Base-by-base conservation (phyloP, 2,113 vertebrate genomes). In the Toxotes chatareus region DNA sequence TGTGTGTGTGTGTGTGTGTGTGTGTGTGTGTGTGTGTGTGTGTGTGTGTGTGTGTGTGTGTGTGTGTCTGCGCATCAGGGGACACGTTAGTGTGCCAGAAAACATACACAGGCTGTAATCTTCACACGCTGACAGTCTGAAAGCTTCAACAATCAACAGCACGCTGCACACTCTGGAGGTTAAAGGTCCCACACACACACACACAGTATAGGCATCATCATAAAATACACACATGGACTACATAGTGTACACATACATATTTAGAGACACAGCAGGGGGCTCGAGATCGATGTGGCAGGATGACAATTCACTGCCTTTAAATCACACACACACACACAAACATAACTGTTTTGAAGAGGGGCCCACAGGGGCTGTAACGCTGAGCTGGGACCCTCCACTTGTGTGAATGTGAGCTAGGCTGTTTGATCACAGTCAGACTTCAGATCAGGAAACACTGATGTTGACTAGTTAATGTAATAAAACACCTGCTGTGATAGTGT, bases 101-200 rank as follows among this genome's bases (percentile, higher is more conserved):
- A 40, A 74, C 46, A 47, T 38, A 57, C 59, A 44, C 65, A 66
- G 46, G 23, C 49, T 66, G 75, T 76, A 76, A 80, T 83, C 71
- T 76, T 72, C 67, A 7, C 67, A 76, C 14, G 60, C 60, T 79
- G 71, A 75, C 75, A 72, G 44, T 10, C 64, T 79, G 80, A 86
- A 56, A 86, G 80, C 76, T 47, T 76, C 76, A 61, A 42, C 57
- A 47, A 51, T 64, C 64, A 19, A 49, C 66, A 49, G 21, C 66
- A 59, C 73, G 38, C 23, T 36, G 1, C 79, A 62, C 62, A 62
- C 21, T 21, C 16, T 27, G 9, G 11, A 82, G 70, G 64, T 79
- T 13, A 79, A 36, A 66, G 67, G 78, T 72, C 31, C 47, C 53
- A 65, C 70, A 70, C 71, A 64, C 51, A 64, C 44, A 72, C 73